Conservation (phyloP, 2,888 invertebrate genomes). For the Drosophila nr. perissopoda region DNA sequence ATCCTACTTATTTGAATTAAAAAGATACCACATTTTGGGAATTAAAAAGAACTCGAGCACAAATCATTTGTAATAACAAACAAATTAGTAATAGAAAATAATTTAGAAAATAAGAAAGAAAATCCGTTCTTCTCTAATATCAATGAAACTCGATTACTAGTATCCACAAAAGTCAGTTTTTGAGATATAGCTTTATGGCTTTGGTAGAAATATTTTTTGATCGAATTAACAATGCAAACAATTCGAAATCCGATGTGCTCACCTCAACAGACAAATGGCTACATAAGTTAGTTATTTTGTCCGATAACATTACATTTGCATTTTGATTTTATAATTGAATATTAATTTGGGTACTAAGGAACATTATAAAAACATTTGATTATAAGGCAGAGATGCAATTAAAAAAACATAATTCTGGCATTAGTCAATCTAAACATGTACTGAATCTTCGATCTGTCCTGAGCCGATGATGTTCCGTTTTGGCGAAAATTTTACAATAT, state of each 20-base stretch:
- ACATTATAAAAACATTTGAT: not conserved
- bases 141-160: not conserved
- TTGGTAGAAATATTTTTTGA: not conserved
- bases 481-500: no score
- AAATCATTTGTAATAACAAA: no score
- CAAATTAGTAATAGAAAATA: no score
- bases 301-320: not conserved
- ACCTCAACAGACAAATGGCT: not conserved
- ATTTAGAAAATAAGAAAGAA: no score
- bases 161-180: not conserved
- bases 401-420: not conserved
- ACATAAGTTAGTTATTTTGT: no score
- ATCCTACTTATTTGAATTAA: not conserved
- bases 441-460: no score
- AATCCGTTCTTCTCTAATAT: not conserved
- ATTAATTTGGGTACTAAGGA: not conserved
- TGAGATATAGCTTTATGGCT: not conserved
- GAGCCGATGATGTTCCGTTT: no score
- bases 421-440: not conserved
- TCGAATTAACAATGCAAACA: not conserved
- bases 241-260: not conserved
- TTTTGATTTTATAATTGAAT: not conserved
- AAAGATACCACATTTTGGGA: no score
- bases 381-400: not conserved
- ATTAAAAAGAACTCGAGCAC: no score